phyloP scores from a whole-genome alignment of 37 sponge, comb jelly and placozoan species.

The Spongia lamella region DNA sequence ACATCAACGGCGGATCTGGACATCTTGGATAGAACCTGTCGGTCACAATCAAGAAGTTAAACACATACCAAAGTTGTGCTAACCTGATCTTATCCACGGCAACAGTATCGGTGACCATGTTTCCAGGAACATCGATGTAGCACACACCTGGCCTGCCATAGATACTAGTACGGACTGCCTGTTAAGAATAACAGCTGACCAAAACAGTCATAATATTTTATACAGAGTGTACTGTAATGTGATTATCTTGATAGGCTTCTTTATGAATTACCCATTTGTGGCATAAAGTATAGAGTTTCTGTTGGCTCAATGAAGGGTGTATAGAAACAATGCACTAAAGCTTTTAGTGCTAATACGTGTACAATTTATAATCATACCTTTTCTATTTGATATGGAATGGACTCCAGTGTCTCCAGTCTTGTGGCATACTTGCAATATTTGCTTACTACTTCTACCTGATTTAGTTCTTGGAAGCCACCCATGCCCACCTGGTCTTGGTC shows the following conservation, averaged over 20 bases:
- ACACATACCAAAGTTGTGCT: background rate
- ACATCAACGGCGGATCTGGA: slow-evolving; percentile 63
- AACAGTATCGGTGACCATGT: slow-evolving; percentile 54
- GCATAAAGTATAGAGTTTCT: too few species aligned
- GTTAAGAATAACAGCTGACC: background rate
- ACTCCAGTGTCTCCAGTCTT: slow-evolving; percentile 69
- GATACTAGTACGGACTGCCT: slow-evolving; percentile 63
- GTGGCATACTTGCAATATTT: slow-evolving; percentile 71
- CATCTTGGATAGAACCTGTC: slow-evolving; percentile 40
- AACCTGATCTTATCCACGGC: slow-evolving; percentile 32
- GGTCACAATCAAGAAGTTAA: background rate
- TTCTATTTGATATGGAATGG: slow-evolving; percentile 82
- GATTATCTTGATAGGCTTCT: too few species aligned
- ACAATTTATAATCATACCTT: slow-evolving; percentile 48
- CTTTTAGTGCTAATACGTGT: too few species aligned
- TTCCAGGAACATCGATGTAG: slow-evolving; percentile 87
- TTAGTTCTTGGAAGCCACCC: slow-evolving; percentile 93
- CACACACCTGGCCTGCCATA: slow-evolving; percentile 87
- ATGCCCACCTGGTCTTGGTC: slow-evolving; percentile 81
- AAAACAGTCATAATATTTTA: too few species aligned
- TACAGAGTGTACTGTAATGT: too few species aligned
- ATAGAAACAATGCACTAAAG: too few species aligned
- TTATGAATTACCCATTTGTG: too few species aligned
- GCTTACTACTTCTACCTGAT: slow-evolving; percentile 52
- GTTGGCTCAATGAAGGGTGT: too few species aligned